Evolutionary conservation across 2,888 invertebrate genomes (phyloP).

Genomic region (Ellobium chinense): DNA sequence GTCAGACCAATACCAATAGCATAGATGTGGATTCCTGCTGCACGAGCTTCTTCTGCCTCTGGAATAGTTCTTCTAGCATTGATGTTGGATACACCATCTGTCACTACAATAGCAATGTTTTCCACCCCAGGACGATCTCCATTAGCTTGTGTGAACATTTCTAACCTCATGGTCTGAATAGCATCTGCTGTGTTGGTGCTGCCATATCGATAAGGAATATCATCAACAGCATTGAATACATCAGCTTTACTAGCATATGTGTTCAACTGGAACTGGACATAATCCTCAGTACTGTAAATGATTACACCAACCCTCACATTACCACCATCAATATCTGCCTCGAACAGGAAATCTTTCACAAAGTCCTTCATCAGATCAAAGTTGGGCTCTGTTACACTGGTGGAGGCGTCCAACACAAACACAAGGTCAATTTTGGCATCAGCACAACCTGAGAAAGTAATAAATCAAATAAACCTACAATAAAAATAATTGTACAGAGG

Average conservation of each 20-base stretch:
- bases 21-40: slow-evolving; percentile 54
- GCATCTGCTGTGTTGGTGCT: slow-evolving; percentile 74
- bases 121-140: slow-evolving; percentile 68
- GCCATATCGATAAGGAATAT: slow-evolving; percentile 64
- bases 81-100: slow-evolving; percentile 73
- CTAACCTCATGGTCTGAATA: slow-evolving; percentile 62
- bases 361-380: slow-evolving; percentile 54
- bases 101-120: slow-evolving; percentile 69
- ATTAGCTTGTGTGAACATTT: slow-evolving; percentile 61
- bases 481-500: too few relatives aligned
- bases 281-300: slow-evolving; percentile 61
- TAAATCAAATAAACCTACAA: too few relatives aligned
- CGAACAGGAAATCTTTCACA: slow-evolving; percentile 52
- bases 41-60: slow-evolving; percentile 61
- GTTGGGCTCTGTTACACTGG: slow-evolving; percentile 56
- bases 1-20: slow-evolving; percentile 61
- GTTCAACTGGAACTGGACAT: slow-evolving; percentile 64
- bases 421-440: slow-evolving; percentile 57
- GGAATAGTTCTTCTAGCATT: slow-evolving; percentile 67
- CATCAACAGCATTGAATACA: slow-evolving; percentile 59
- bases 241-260: slow-evolving; percentile 51
- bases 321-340: slow-evolving; percentile 61
- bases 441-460: too few relatives aligned
- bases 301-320: slow-evolving; percentile 68
- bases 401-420: slow-evolving; percentile 61